A percentile compares a stretch with the other conserved stretches of the same genome.
phyloP scores from a whole-genome alignment of 1,140 invertebrate genomes.

The Akabosia matsudoensis region DNA sequence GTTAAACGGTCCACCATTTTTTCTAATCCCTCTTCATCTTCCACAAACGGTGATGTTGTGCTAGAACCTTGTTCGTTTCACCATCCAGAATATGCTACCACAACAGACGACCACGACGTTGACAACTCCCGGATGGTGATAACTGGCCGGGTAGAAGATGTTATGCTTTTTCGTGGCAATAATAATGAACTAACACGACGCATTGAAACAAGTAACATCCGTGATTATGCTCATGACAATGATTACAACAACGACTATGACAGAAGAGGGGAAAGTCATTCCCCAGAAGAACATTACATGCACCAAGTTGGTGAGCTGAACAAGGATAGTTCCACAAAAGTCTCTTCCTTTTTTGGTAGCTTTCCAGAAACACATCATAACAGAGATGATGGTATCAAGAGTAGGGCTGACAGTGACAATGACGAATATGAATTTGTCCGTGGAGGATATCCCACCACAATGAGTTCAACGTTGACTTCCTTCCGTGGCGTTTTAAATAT shows the following conservation, averaged over 20 bases:
- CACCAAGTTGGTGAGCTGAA: too few species aligned
- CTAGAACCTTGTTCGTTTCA: not conserved
- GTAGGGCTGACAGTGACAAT: conserved; percentile 41
- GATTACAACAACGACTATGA: not conserved
- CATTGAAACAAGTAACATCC: not conserved
- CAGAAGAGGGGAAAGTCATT: not conserved
- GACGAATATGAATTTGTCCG: conserved; percentile 37
- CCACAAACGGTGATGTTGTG: not conserved
- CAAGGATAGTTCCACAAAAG: too few species aligned
- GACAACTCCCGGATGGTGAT: conserved; percentile 35
- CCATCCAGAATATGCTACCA: not conserved
- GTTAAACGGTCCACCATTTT: not conserved
- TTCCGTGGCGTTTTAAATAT: too few species aligned
- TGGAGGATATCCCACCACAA: conserved; percentile 12
- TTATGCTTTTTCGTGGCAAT: conserved; percentile 30
- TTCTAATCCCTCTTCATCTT: not conserved
- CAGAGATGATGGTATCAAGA: conserved; percentile 28
- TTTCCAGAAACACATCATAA: too few species aligned
- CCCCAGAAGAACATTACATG: too few species aligned
- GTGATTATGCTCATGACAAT: not conserved
- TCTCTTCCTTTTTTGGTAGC: too few species aligned
- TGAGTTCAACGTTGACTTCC: not conserved
- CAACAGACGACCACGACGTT: not conserved
- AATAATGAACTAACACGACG: not conserved
- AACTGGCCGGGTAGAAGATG: conserved; percentile 40